phyloP scores from a whole-genome alignment of 2,888 invertebrate genomes.

The Ethmia dodecea region DNA sequence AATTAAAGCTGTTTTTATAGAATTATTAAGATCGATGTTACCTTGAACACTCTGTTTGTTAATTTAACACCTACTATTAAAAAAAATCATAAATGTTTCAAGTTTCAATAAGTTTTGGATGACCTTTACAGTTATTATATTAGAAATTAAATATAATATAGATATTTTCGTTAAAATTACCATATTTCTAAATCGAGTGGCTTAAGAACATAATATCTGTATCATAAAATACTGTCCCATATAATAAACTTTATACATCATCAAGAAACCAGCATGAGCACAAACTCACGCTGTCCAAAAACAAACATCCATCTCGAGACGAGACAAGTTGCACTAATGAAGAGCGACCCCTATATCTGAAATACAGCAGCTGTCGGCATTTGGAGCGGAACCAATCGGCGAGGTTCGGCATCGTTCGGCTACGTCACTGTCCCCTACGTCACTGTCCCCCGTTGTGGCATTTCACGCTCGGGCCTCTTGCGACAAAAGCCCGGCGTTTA shows the following conservation, averaged over 20 bases:
- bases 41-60: too few relatives aligned
- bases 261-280: slow-evolving; percentile 65
- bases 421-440: slow-evolving; percentile 35
- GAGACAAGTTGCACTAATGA: slow-evolving; percentile 76
- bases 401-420: slow-evolving; percentile 46
- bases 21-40: too few relatives aligned
- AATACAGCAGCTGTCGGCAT: slow-evolving; percentile 73
- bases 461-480: slow-evolving; percentile 48
- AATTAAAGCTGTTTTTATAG: too few relatives aligned
- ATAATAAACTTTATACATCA: slow-evolving; percentile 54
- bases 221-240: slow-evolving; percentile 23
- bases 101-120: too few relatives aligned
- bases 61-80: too few relatives aligned
- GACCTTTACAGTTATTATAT: too few relatives aligned
- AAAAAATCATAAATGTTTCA: too few relatives aligned
- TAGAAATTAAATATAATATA: too few relatives aligned
- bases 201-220: too few relatives aligned
- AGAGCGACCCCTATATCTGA: slow-evolving; percentile 70
- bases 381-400: slow-evolving; percentile 70
- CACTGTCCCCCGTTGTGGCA: too few relatives aligned
- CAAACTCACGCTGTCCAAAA: slow-evolving; percentile 61
- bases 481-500: slow-evolving; percentile 53
- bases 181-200: too few relatives aligned
- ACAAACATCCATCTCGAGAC: slow-evolving; percentile 72
- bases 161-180: too few relatives aligned